phyloP scores from a whole-genome alignment of 2,797 vertebrate genomes.

The Eurystomus glaucurus region DNA sequence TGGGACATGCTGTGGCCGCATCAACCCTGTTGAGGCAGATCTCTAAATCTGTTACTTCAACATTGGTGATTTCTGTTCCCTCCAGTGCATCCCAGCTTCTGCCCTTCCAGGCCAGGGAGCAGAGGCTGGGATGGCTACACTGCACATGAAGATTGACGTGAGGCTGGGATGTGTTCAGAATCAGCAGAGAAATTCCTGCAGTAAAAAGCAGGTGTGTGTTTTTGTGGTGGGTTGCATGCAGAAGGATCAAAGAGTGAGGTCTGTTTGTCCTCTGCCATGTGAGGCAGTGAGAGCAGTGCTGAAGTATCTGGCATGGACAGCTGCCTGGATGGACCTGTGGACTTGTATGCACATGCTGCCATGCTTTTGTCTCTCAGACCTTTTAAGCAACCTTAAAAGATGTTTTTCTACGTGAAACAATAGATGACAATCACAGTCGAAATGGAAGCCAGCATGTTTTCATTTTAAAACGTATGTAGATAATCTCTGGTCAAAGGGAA shows the following conservation, averaged over 20 bases:
- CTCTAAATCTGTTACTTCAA: not conserved
- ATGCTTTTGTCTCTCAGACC: no score
- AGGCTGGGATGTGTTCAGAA: not conserved
- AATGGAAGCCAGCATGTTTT: accelerated
- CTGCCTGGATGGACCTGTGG: not conserved
- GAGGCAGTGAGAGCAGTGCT: not conserved
- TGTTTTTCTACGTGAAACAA: not conserved
- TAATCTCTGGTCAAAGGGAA: not conserved
- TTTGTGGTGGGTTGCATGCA: not conserved
- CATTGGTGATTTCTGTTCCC: not conserved
- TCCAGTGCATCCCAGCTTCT: accelerated
- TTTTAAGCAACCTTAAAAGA: not conserved
- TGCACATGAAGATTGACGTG: accelerated
- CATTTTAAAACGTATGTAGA: not conserved
- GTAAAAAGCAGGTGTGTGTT: not conserved
- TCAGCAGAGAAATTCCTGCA: not conserved
- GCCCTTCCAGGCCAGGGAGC: not conserved
- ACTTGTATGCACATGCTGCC: not conserved
- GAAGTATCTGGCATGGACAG: not conserved
- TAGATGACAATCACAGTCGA: not conserved
- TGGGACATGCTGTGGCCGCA: not conserved
- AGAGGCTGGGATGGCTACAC: not conserved
- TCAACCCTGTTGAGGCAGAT: not conserved
- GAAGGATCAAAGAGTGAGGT: not conserved
- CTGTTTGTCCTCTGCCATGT: not conserved